These are phyloP conservation scores for Chaunax sp. DNA, from an alignment of 2,797 vertebrate genomes.

Conservation along the genomic window DNA sequence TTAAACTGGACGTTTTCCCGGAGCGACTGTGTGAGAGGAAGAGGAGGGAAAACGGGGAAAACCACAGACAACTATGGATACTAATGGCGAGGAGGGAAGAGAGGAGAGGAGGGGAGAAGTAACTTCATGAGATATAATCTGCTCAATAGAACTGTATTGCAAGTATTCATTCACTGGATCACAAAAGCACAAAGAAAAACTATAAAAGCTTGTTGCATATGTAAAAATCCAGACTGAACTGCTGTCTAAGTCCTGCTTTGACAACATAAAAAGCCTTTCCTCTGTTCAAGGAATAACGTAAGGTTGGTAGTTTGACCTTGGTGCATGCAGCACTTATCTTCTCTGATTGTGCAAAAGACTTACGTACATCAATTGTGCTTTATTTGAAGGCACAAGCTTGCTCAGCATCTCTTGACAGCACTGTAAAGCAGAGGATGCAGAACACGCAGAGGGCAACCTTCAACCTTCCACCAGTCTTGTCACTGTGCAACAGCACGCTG, in stretches of 20 bases:
- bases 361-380: conserved; percentile 20
- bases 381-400: conserved; percentile 24
- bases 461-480: conserved; percentile 12
- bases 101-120: conserved; percentile 2
- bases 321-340: conserved; percentile 40
- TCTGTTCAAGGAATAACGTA: conserved; percentile 19
- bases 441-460: conserved; percentile 38
- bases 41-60: conserved; percentile 26
- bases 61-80: conserved; percentile 39
- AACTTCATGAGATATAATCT: not conserved
- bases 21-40: conserved; percentile 27
- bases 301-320: conserved; percentile 46
- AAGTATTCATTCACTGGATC: conserved; percentile 5
- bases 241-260: conserved; percentile 12
- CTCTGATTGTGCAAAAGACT: conserved; percentile 30
- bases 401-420: conserved; percentile 46
- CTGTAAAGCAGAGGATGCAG: conserved; percentile 23
- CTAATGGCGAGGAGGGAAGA: conserved; percentile 13
- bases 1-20: conserved; percentile 65
- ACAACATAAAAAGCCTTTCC: conserved; percentile 40
- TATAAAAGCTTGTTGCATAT: conserved; percentile 23
- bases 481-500: conserved; percentile 7
- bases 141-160: conserved; percentile 11
- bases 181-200: conserved; percentile 35
- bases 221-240: conserved; percentile 21